phyloP scores from a whole-genome alignment of 1,140 invertebrate genomes.

The Ips nitidus region DNA sequence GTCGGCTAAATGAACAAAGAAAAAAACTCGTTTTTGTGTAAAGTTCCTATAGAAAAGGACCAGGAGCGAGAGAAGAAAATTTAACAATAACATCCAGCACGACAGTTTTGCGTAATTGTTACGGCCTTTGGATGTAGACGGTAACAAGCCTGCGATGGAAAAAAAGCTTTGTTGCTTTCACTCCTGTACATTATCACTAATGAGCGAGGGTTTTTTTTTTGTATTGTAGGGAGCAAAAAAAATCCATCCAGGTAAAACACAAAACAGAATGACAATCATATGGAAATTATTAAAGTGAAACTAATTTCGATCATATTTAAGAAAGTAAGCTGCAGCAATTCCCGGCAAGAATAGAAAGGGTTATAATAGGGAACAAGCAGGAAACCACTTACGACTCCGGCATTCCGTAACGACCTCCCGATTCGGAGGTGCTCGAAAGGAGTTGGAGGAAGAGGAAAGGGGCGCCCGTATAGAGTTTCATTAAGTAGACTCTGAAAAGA shows the following conservation, averaged over 20 bases:
- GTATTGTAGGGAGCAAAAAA: too few relatives aligned
- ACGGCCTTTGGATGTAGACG: conserved; percentile 4
- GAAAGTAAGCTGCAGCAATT: background rate
- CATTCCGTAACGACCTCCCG: conserved; percentile 11
- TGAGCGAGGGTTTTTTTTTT: background rate
- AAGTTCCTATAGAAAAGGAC: background rate
- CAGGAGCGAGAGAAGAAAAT: background rate
- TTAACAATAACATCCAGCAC: background rate
- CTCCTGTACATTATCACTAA: conserved; percentile 8
- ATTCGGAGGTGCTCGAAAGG: conserved; percentile 19
- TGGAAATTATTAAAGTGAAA: too few relatives aligned
- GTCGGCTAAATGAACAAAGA: background rate
- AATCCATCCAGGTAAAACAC: too few relatives aligned
- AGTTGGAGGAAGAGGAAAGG: conserved; percentile 14
- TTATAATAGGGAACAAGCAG: background rate
- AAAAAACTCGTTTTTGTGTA: conserved; percentile 2
- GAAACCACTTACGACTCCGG: background rate
- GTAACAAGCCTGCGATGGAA: background rate
- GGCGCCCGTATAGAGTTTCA: conserved; percentile 28
- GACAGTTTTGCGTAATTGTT: conserved; percentile 7
- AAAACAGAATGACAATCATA: too few relatives aligned
- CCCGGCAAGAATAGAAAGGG: background rate
- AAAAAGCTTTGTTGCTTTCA: conserved; percentile 7
- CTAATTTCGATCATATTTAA: background rate
- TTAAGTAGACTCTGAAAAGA: conserved; percentile 32